Conservation (phyloP, 2,113 vertebrate genomes). For the Laticauda laticaudata region DNA sequence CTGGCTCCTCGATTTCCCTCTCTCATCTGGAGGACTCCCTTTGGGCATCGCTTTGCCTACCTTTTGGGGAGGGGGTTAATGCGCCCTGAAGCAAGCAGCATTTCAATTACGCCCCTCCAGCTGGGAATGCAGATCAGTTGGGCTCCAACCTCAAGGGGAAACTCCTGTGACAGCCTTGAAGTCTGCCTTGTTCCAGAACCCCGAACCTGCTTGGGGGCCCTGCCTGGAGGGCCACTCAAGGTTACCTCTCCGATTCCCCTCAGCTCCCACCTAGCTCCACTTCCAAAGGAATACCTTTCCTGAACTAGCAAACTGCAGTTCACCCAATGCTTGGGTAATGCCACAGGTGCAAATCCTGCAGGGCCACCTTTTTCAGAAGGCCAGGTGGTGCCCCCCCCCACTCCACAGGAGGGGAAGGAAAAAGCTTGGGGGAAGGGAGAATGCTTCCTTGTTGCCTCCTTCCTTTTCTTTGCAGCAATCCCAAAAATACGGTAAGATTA, state of each 20-base stretch:
- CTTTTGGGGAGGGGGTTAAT: background rate
- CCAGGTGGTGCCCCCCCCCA: no score
- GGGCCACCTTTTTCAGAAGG: background rate
- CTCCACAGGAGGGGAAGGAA: background rate
- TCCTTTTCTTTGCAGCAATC: background rate
- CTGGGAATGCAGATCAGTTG: background rate
- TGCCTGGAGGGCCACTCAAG: background rate
- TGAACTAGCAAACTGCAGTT: conserved; percentile 23
- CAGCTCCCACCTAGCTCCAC: background rate
- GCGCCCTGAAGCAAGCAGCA: background rate
- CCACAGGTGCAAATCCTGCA: background rate
- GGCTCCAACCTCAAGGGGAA: background rate
- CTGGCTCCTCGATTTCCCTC: background rate
- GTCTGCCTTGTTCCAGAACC: background rate
- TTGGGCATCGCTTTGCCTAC: background rate
- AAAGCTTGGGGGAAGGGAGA: no score
- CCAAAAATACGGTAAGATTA: conserved; percentile 19
- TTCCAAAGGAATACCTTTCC: background rate
- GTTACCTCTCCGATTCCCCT: background rate
- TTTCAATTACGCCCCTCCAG: background rate
- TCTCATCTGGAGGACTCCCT: no score
- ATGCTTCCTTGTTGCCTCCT: background rate
- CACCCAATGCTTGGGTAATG: background rate
- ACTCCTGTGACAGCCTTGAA: background rate
- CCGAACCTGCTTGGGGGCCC: background rate